phyloP scores from a whole-genome alignment of 2,113 vertebrate genomes.

The Anarrhichthys ocellatus region DNA sequence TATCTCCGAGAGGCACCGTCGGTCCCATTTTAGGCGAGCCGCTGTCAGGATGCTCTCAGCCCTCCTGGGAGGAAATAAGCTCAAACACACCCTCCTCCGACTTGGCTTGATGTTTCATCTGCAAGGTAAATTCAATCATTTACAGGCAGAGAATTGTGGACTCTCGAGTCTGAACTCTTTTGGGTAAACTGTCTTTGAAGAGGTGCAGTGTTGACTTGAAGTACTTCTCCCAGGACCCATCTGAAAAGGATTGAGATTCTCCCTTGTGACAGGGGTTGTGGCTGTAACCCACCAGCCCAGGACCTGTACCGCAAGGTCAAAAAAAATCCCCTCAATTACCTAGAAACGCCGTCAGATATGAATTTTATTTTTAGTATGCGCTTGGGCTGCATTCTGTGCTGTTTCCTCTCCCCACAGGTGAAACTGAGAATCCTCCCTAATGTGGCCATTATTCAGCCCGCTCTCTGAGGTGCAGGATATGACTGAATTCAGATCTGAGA shows the following conservation, averaged over 20 bases:
- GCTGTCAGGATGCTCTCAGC: constrained; percentile 56
- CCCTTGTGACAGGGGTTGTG: constrained; percentile 64
- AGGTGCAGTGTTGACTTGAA: constrained; percentile 51
- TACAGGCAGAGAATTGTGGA: constrained; percentile 15
- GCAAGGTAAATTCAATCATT: constrained; percentile 77
- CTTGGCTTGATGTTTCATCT: constrained; percentile 73
- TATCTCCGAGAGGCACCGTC: constrained; percentile 40
- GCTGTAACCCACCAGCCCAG: constrained; percentile 64
- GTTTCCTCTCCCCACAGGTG: constrained; percentile 56
- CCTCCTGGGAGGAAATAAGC: constrained; percentile 50
- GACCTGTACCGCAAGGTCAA: constrained; percentile 84
- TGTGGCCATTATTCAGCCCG: constrained; percentile 42
- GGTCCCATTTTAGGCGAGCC: constrained; percentile 52
- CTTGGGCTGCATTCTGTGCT: constrained; percentile 43
- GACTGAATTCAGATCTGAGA: constrained; percentile 30
- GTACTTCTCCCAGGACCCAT: constrained; percentile 67
- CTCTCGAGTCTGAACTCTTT: constrained; percentile 53
- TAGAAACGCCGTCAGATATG: constrained; percentile 40
- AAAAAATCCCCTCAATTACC: constrained; percentile 41
- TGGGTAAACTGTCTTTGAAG: constrained; percentile 44
- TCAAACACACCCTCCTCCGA: constrained; percentile 53
- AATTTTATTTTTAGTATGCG: constrained; percentile 57
- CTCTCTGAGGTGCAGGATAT: constrained; percentile 25
- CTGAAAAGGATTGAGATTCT: constrained; percentile 28
- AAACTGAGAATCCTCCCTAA: constrained; percentile 48